Evolutionary conservation across 2,797 vertebrate species (phyloP).

Genomic region (Brachymystax lenok): DNA sequence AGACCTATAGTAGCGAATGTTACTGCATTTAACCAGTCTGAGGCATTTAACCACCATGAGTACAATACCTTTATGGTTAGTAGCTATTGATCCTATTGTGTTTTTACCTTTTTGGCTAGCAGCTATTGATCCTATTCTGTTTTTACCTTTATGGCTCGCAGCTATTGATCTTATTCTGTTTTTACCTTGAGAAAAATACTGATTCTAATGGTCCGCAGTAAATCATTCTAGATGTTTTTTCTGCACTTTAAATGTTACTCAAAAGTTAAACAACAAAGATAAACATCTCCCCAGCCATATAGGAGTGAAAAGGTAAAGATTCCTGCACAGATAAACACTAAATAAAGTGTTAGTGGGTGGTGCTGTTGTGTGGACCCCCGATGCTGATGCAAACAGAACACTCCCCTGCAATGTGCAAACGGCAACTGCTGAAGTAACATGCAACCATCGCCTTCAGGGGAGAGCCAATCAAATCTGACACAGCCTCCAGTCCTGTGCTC

Average conservation of each 20-base stretch:
- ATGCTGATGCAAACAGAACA: neutral
- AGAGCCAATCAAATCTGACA: conserved; percentile 22
- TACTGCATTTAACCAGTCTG: neutral
- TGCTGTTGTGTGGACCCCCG: neutral
- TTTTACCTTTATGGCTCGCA: neutral
- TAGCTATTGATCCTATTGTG: neutral
- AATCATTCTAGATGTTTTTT: neutral
- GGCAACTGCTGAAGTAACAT: conserved; percentile 36
- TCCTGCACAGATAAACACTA: conserved; percentile 12
- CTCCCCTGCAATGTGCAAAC: neutral
- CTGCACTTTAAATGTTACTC: neutral
- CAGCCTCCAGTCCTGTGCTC: conserved; percentile 23
- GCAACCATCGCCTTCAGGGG: conserved; percentile 27
- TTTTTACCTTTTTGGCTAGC: no score
- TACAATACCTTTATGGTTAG: neutral
- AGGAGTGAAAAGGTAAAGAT: neutral
- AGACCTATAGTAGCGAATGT: neutral
- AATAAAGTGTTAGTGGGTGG: neutral
- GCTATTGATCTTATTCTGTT: neutral
- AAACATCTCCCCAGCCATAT: neutral
- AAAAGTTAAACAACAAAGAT: neutral
- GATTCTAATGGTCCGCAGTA: neutral
- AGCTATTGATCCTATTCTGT: no score
- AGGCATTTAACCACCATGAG: neutral
- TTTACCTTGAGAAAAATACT: neutral